Evolutionary conservation across 1,140 invertebrate genomes (phyloP).

Genomic region (Mesaphorura yosii): DNA sequence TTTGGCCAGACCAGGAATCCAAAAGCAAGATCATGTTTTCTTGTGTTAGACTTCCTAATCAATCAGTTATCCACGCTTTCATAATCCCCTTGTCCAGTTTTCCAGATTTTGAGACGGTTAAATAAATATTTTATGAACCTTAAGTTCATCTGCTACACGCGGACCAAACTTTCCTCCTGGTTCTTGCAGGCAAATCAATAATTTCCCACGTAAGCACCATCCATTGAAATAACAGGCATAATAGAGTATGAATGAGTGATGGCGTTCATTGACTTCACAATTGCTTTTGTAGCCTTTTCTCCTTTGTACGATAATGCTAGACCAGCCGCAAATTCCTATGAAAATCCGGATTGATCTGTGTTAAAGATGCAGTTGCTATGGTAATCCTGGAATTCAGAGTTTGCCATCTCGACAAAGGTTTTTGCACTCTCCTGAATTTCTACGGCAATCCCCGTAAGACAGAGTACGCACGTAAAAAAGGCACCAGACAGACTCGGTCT

Average conservation of each 20-base stretch:
- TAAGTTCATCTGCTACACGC: neutral
- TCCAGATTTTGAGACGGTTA: neutral
- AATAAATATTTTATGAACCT: neutral
- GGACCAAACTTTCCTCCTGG: constrained; percentile 2
- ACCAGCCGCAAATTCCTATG: neutral
- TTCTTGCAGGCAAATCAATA: constrained; percentile 8
- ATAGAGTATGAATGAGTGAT: neutral
- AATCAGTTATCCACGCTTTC: neutral
- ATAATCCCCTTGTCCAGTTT: neutral
- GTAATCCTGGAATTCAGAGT: neutral
- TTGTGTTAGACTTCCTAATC: neutral
- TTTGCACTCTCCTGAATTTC: neutral
- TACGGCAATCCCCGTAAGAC: no score
- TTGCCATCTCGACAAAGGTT: neutral
- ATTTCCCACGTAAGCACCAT: neutral
- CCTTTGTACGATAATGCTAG: neutral
- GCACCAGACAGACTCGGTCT: no score
- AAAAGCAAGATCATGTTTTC: neutral
- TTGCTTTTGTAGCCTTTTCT: neutral
- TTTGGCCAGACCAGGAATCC: neutral
- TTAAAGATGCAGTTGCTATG: neutral
- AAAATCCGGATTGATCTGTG: constrained; percentile 3
- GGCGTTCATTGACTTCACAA: neutral
- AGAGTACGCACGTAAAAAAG: no score
- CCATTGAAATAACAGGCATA: constrained; percentile 4